phyloP scores from a whole-genome alignment of 2,113 vertebrate genomes.

The Anser brachyrhynchus region DNA sequence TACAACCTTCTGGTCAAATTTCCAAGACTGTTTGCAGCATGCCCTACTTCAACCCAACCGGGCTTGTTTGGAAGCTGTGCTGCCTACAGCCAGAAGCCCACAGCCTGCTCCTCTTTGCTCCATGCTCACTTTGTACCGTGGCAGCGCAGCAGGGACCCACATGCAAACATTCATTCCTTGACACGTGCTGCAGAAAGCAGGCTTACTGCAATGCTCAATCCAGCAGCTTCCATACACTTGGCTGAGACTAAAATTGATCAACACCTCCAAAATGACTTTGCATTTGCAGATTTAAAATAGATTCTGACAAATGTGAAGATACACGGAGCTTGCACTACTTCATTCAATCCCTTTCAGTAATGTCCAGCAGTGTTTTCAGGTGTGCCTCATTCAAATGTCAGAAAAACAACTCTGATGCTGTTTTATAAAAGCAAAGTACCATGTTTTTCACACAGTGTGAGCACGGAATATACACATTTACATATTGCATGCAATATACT shows the following conservation, averaged over 20 bases:
- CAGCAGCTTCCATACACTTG: fast-evolving
- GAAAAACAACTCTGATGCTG: not conserved
- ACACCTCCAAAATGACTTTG: fast-evolving
- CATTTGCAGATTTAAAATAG: not conserved
- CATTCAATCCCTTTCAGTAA: fast-evolving
- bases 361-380: fast-evolving
- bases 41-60: not conserved
- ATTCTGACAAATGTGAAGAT: not conserved
- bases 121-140: fast-evolving
- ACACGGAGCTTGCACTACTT: not conserved
- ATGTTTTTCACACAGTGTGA: fast-evolving
- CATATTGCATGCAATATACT: not conserved
- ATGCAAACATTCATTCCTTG: fast-evolving
- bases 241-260: not conserved
- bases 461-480: not conserved
- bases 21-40: not conserved
- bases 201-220: not conserved
- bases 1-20: not conserved
- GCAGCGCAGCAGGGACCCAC: not conserved
- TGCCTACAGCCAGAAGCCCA: fast-evolving
- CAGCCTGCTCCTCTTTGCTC: not conserved
- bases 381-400: not conserved
- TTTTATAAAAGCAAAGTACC: not conserved
- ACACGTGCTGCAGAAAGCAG: not conserved
- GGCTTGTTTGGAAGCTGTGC: fast-evolving